phyloP scores from a whole-genome alignment of 2,113 vertebrate species.

The Chascanopsetta lugubris region DNA sequence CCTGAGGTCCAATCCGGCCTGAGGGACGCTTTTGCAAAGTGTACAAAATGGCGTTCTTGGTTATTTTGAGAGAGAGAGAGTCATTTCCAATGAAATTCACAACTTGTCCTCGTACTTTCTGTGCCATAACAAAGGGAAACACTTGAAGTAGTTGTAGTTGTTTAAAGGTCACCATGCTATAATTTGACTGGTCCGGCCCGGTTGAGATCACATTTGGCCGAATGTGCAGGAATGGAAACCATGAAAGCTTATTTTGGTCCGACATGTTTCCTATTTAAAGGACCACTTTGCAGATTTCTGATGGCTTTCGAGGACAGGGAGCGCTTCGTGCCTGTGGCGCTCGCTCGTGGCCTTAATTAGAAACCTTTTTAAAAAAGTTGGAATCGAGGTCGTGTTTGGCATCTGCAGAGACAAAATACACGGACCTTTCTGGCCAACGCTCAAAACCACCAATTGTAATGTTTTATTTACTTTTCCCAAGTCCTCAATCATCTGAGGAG shows the following conservation, averaged over 20 bases:
- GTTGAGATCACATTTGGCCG: too few relatives aligned
- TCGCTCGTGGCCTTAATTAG: background rate
- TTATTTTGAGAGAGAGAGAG: too few relatives aligned
- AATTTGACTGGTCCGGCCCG: too few relatives aligned
- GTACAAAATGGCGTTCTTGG: too few relatives aligned
- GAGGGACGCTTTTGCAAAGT: too few relatives aligned
- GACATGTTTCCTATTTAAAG: background rate
- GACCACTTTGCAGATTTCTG: background rate
- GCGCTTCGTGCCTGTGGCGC: background rate
- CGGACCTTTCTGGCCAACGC: background rate
- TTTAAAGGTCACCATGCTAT: too few relatives aligned
- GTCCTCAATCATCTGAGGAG: background rate
- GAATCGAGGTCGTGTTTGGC: background rate
- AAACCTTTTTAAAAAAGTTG: background rate
- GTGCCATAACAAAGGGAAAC: too few relatives aligned
- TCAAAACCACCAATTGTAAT: background rate
- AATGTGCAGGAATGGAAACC: background rate
- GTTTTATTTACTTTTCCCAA: conserved; percentile 4
- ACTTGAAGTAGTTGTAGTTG: too few relatives aligned
- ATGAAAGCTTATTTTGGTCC: background rate
- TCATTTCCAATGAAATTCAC: too few relatives aligned
- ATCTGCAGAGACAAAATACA: background rate
- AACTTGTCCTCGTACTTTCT: too few relatives aligned
- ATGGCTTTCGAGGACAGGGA: background rate
- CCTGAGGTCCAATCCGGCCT: too few relatives aligned